A percentile compares a stretch with the other conserved stretches of the same genome.
Conservation (phyloP, 2,888 invertebrate species). For the Meta bourneti region DNA sequence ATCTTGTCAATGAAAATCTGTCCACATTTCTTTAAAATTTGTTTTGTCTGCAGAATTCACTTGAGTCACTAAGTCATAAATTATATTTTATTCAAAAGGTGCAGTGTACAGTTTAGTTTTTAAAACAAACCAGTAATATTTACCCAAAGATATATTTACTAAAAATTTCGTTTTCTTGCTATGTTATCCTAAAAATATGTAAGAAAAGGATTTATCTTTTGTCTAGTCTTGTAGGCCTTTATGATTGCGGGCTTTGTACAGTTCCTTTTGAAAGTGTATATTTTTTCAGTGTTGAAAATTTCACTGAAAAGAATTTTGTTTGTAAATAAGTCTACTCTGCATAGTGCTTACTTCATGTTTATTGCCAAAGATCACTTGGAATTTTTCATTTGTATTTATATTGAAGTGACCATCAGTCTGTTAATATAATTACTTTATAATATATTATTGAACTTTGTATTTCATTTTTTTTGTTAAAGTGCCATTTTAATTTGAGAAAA, state of each 20-base stretch:
- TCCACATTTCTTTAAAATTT: too few species aligned
- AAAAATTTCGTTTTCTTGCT: too few species aligned
- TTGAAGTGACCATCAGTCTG: slow-evolving; percentile 1
- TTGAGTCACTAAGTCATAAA: too few species aligned
- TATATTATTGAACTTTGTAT: slow-evolving; percentile 10
- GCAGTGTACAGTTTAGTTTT: too few species aligned
- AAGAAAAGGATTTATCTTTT: background rate
- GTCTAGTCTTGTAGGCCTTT: slow-evolving; percentile 35
- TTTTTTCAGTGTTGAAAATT: slow-evolving; percentile 37
- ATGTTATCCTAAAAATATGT: too few species aligned
- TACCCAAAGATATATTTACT: too few species aligned
- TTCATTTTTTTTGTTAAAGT: slow-evolving; percentile 1
- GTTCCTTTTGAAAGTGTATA: slow-evolving; percentile 20
- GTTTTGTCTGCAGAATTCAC: too few species aligned
- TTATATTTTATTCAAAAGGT: too few species aligned
- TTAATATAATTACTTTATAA: slow-evolving; percentile 18
- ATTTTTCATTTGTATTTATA: slow-evolving; percentile 29
- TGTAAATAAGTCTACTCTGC: slow-evolving; percentile 46
- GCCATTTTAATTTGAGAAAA: slow-evolving; percentile 46
- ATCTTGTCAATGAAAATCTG: too few species aligned
- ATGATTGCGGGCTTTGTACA: slow-evolving; percentile 33
- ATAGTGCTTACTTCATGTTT: slow-evolving; percentile 19
- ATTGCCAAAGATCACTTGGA: slow-evolving; percentile 39
- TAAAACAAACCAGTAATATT: too few species aligned
- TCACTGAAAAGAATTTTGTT: slow-evolving; percentile 26